Base-by-base conservation (phyloP, 1,140 invertebrate species). In the Macrosteles quadrilineatus region DNA sequence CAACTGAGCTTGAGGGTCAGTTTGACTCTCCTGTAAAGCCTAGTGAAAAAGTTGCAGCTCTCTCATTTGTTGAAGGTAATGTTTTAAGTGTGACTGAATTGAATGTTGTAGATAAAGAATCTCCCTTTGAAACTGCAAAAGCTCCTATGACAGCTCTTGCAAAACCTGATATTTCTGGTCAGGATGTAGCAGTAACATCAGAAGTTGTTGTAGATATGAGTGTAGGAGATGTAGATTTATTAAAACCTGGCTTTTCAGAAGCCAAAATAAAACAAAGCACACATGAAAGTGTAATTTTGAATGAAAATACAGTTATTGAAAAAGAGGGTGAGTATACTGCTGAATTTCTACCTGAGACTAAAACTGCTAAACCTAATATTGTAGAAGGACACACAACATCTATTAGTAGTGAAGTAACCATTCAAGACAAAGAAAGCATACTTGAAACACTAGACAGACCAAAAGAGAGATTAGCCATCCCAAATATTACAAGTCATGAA, bases 271-370 rank as follows among this genome's bases (percentile, higher is more conserved):
- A 74, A 72, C 74, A 71, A 72, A 67, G 53, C 62, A 67, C 81
- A 31, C 82, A 83, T 36, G 85, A 87, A 77, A 80, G 83, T 73
- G 72, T 88, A 23, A 78, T 85, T 66, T 79, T 81, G 64, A 80
- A 78, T 17, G 82, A 86, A 78, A 77, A 80, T 21, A 70, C 82
- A 32, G 71, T 80, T 30, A 80, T 82, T 3, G 85, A 87, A 75
- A 81, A 81, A 64, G 85, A 87, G 77, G 78, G 77, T 62, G 73
- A 77, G 50, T 83, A 86, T 53, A 73, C 73, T 23, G 75, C 80
- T 21, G 78, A 78, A 67, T 68, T 75, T 2, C 62, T 71, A 14
- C 71, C 79, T 6, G 76, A 77, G 70, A 73, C 30, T 4, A 83
- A 81, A 70, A 80, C 57, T 55, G 85, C 85, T n/a, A 77, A 77